These are phyloP conservation scores for Delphinapterus leucas DNA, from an alignment of 2,113 vertebrate genomes.

Conservation along the genomic window DNA sequence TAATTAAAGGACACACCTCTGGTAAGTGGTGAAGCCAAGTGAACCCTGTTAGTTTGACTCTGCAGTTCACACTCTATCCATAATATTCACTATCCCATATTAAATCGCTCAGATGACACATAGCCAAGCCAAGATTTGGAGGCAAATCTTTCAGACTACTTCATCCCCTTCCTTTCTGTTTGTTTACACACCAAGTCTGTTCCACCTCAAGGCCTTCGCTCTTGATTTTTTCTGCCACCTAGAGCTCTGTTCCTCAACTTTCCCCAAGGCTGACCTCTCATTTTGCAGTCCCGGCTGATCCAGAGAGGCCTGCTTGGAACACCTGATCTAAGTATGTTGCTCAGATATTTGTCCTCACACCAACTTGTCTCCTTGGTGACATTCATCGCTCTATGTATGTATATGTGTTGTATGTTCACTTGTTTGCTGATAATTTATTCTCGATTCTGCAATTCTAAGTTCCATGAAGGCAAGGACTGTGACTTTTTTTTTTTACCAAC, in stretches of 20 bases:
- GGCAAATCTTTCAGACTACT: not conserved
- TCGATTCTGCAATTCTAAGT: not conserved
- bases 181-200: not conserved
- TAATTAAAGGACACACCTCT: not conserved
- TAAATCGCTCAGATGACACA: not conserved
- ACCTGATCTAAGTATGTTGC: not conserved
- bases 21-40: not conserved
- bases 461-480: not conserved
- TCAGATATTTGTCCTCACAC: not conserved
- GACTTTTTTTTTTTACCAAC: not conserved
- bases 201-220: not conserved
- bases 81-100: not conserved
- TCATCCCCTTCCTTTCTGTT: not conserved
- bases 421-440: not conserved
- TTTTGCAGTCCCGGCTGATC: not conserved
- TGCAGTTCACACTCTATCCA: not conserved
- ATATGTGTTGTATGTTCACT: not conserved
- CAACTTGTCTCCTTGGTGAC: not conserved
- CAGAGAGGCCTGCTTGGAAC: not conserved
- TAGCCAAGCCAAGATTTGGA: not conserved
- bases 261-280: not conserved
- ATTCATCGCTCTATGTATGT: not conserved
- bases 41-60: not conserved
- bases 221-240: not conserved
- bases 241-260: not conserved